These are phyloP conservation scores for Drosophila falleni DNA, from an alignment of 2,888 invertebrate species.

Conservation along the genomic window DNA sequence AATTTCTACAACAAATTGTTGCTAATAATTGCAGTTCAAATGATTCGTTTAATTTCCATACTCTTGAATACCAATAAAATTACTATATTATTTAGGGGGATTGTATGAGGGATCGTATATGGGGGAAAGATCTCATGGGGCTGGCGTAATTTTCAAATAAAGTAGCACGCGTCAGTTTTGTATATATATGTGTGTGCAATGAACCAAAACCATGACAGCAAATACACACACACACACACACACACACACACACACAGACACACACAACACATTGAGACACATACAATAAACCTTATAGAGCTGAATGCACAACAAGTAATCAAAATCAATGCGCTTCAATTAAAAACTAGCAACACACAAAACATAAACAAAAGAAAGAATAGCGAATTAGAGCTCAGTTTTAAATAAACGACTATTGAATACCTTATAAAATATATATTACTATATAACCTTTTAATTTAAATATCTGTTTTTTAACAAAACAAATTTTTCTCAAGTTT, in stretches of 20 bases:
- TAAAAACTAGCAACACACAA: conserved; percentile 51
- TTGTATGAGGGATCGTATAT: conserved; percentile 6
- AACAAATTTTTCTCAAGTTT: background rate
- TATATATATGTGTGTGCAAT: background rate
- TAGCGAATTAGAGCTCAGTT: background rate
- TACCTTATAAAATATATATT: conserved; percentile 9
- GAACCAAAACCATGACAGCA: conserved; percentile 24
- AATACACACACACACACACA: conserved; percentile 9
- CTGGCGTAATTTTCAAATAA: conserved; percentile 46
- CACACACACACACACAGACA: conserved; percentile 11
- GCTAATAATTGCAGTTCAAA: conserved; percentile 5
- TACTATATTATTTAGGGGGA: background rate
- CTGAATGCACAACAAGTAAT: conserved; percentile 55
- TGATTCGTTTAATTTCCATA: background rate
- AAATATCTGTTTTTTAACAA: background rate
- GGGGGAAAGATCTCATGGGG: conserved; percentile 9
- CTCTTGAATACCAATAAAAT: background rate
- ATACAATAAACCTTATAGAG: conserved; percentile 35
- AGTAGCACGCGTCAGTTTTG: conserved; percentile 55
- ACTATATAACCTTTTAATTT: background rate
- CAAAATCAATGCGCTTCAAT: conserved; percentile 76
- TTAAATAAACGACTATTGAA: background rate
- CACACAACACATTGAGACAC: conserved; percentile 17
- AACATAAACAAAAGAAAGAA: conserved; percentile 5
- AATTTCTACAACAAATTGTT: conserved; percentile 1